These are phyloP conservation scores for Sylvia borin DNA, from an alignment of 2,797 vertebrate species.

Conservation along the genomic window DNA sequence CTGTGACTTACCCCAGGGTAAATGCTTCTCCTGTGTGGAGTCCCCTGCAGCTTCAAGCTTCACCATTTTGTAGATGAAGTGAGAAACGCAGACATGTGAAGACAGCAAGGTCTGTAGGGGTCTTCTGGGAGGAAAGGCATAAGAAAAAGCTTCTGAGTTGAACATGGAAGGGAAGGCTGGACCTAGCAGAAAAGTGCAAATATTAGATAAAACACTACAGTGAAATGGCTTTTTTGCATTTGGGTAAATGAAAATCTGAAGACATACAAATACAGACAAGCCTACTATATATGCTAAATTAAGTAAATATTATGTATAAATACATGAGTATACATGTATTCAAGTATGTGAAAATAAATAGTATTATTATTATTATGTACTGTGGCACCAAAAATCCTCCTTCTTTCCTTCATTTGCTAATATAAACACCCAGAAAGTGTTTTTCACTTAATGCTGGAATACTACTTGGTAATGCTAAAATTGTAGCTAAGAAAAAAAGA, in stretches of 20 bases:
- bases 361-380: not conserved
- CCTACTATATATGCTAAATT: not conserved
- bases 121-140: not conserved
- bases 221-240: not conserved
- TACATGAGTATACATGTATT: not conserved
- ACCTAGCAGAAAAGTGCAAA: not conserved
- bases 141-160: not conserved
- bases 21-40: not conserved
- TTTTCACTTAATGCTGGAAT: not conserved
- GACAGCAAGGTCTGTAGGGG: not conserved
- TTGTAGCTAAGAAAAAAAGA: constrained; percentile 45
- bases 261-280: not conserved
- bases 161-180: not conserved
- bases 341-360: not conserved
- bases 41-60: not conserved
- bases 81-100: not conserved
- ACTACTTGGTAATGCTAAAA: not conserved
- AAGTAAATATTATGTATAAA: not conserved
- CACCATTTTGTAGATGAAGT: not conserved
- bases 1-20: not conserved
- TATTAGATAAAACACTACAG: not conserved
- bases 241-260: not conserved
- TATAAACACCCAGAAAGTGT: constrained; percentile 5
- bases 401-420: constrained; percentile 20
- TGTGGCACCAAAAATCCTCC: not conserved